Evolutionary conservation across 92 coral and sea anemone species (phyloP), one percentile per base, ranked within the genome.

Genomic region (Pocillopora meandrina): DNA sequence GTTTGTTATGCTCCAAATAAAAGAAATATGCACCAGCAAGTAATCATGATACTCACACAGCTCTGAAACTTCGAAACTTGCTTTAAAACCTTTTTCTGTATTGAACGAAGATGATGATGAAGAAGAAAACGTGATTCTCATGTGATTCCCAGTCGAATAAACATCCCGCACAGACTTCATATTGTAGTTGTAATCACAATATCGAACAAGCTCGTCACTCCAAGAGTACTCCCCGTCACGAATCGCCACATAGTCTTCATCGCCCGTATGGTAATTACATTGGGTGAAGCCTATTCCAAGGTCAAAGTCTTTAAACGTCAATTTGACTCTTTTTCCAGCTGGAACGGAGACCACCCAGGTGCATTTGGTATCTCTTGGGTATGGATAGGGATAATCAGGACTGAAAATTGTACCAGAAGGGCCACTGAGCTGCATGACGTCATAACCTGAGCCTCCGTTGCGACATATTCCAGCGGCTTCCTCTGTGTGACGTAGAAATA

Each of bases 401-500:
- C 72, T 78, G 42, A 63, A 78, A 8, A 78, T 63, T 6, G 72
- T 42, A 19, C 82, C 82, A 19, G 82, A 78, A 26, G 82, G 5
- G 23, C 72, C 82, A n/a, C 19, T 64, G 16, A 78, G 36, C 9
- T 42, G 20, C 10, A 16, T 20, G 13, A 78, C 72, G 9, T 64
- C 23, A 55, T 17, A 1, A 55, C 9, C 12, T 8, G 52, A 42
- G 52, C 18, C 17, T 42, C 65, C 2, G 8, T 42, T 8, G 62
- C 21, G 82, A 31, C 82, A 78, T 19, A 78, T 78, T 65, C 72
- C 61, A 78, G 82, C 20, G 5, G 82, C 72, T 49, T 78, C 82
- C 20, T 63, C 82, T 78, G 69, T 58, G 23, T 2, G 33, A 72
- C 18, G 21, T 16, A 42, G 20, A 13, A 62, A 63, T 12, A 23